Percentiles rank a stretch among this genome's conserved stretches.
Conservation (phyloP, 2,113 vertebrate genomes). For the Talpa occidentalis region DNA sequence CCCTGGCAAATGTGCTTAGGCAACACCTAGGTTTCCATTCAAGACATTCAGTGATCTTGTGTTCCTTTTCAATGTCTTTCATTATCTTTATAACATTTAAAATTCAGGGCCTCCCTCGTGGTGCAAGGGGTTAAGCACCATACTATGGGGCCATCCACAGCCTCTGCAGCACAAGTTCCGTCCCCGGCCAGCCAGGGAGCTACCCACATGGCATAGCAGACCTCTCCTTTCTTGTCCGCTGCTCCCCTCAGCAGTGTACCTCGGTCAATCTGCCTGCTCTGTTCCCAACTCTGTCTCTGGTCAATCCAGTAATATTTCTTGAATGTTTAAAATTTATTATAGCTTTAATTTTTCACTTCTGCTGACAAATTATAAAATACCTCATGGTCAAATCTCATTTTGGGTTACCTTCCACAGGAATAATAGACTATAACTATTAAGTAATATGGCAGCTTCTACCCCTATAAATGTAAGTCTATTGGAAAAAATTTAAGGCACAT, state of each 20-base stretch:
- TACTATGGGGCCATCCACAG: too few species aligned
- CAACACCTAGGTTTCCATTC: neutral
- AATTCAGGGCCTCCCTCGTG: too few species aligned
- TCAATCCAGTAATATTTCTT: neutral
- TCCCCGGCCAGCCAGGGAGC: too few species aligned
- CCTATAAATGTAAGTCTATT: neutral
- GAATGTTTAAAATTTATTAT: neutral
- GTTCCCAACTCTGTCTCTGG: too few species aligned
- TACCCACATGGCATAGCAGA: too few species aligned
- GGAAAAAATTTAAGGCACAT: slow-evolving; percentile 1
- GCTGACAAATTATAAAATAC: neutral
- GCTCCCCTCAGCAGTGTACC: too few species aligned
- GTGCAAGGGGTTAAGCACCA: too few species aligned
- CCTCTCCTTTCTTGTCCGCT: too few species aligned
- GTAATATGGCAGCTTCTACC: neutral
- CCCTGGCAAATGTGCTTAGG: neutral
- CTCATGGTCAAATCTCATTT: neutral
- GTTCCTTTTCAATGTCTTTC: neutral
- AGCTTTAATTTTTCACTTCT: neutral
- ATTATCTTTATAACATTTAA: slow-evolving; percentile 18
- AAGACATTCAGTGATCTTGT: neutral
- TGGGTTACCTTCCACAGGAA: neutral
- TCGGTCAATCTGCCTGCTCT: too few species aligned
- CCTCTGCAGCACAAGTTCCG: too few species aligned
- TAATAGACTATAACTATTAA: neutral